Conservation (phyloP, 2,797 vertebrate genomes). For the Delichon dasypus region DNA sequence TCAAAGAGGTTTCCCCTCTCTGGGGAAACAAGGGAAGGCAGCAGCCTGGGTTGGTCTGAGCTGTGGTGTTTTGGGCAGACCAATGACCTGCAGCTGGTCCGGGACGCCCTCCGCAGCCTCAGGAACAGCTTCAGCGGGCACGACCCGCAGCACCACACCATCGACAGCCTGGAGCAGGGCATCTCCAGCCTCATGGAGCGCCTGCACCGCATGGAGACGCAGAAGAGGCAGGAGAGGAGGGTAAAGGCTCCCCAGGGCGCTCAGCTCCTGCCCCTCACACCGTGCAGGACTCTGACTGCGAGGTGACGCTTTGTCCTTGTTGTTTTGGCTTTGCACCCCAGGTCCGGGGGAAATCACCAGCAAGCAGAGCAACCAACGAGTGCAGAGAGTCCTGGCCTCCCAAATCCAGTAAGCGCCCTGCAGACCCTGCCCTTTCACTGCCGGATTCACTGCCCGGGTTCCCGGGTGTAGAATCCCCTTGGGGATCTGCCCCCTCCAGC, state of each 20-base stretch:
- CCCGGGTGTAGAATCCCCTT: not conserved
- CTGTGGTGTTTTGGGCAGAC: constrained; percentile 66
- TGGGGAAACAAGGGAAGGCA: not conserved
- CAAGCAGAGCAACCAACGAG: constrained; percentile 77
- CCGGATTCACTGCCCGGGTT: not conserved
- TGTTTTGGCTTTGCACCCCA: constrained; percentile 55
- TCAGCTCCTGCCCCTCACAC: not conserved
- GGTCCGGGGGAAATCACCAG: constrained; percentile 84
- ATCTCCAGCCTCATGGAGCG: constrained; percentile 93
- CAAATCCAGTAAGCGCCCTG: constrained; percentile 83
- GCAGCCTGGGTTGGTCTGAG: not conserved
- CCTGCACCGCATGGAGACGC: constrained; percentile 81
- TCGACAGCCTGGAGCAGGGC: constrained; percentile 97
- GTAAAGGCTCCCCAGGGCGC: constrained; percentile 50
- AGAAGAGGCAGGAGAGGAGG: constrained; percentile 80
- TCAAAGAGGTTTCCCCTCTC: not conserved
- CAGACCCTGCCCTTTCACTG: not conserved
- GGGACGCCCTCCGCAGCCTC: constrained; percentile 90
- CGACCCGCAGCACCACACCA: constrained; percentile 95
- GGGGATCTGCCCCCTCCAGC: not conserved
- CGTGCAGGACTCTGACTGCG: rapidly evolving
- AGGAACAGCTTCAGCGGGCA: constrained; percentile 93
- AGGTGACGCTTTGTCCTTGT: not conserved
- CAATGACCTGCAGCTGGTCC: constrained; percentile 91
- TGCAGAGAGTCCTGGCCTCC: constrained; percentile 86